A percentile compares a stretch with the other conserved stretches of the same genome.
Evolutionary conservation across 2,797 vertebrate genomes (phyloP).

Genomic region (Danio tinwini): DNA sequence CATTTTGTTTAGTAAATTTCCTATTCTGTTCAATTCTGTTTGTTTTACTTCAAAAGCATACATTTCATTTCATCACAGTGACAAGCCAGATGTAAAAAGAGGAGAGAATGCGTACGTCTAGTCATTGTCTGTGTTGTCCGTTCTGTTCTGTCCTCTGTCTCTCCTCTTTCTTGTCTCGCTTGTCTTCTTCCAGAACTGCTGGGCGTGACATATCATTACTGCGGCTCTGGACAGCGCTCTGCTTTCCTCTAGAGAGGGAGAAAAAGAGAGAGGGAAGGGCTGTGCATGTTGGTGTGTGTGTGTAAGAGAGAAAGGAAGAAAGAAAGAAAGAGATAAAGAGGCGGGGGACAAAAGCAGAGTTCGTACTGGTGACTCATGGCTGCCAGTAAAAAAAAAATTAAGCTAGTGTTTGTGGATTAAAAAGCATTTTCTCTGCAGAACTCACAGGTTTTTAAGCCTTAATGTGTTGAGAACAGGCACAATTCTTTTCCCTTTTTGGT

Average conservation of each 20-base stretch:
- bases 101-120: background rate
- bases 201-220: constrained; percentile 41
- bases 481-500: background rate
- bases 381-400: constrained; percentile 26
- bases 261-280: background rate
- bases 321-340: constrained; percentile 22
- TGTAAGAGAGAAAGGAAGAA: background rate
- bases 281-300: background rate
- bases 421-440: constrained; percentile 3
- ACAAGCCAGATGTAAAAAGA: constrained; percentile 23
- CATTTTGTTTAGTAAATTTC: background rate
- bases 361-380: constrained; percentile 24
- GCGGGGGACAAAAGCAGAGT: constrained; percentile 10
- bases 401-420: constrained; percentile 7
- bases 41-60: background rate
- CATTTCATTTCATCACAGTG: constrained; percentile 4
- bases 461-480: background rate
- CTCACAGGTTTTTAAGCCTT: background rate
- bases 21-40: background rate
- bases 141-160: constrained; percentile 20
- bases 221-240: constrained; percentile 39
- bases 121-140: background rate
- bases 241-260: background rate
- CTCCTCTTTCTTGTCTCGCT: background rate
- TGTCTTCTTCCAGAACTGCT: constrained; percentile 40